Evolutionary conservation across 2,797 vertebrate genomes (phyloP).

Genomic region (Meda fulgida): DNA sequence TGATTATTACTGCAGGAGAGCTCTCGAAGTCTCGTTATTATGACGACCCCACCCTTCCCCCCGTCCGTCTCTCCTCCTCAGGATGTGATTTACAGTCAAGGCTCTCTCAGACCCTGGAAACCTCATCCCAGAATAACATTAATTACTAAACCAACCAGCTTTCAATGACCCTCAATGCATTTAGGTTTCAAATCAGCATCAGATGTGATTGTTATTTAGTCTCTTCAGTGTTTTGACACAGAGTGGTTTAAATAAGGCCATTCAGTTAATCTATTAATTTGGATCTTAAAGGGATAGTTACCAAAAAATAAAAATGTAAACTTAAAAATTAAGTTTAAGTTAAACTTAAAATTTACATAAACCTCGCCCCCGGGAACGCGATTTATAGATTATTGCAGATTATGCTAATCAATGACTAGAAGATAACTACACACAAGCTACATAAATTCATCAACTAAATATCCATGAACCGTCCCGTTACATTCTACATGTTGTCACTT

Average conservation of each 20-base stretch:
- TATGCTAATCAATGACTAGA: no score
- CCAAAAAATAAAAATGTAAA: no score
- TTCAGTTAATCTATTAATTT: background rate
- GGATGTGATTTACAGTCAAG: conserved; percentile 25
- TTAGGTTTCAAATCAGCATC: background rate
- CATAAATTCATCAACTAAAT: no score
- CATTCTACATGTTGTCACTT: no score
- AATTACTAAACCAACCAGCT: conserved; percentile 21
- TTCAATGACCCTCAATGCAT: background rate
- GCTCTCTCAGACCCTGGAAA: conserved; percentile 26
- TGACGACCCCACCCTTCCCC: conserved; percentile 26
- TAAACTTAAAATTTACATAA: no score
- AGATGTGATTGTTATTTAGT: conserved; percentile 5
- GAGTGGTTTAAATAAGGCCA: background rate
- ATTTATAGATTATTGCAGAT: no score
- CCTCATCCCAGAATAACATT: conserved; percentile 19
- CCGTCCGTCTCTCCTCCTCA: background rate
- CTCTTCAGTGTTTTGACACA: background rate
- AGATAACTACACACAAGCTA: no score
- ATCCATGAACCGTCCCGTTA: no score
- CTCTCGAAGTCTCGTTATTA: conserved; percentile 11
- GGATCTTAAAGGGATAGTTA: background rate
- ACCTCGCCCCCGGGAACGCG: no score
- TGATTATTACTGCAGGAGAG: conserved; percentile 11
- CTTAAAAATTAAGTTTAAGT: no score